Conservation (phyloP, 2,113 vertebrate genomes). For the Hylia prasina region DNA sequence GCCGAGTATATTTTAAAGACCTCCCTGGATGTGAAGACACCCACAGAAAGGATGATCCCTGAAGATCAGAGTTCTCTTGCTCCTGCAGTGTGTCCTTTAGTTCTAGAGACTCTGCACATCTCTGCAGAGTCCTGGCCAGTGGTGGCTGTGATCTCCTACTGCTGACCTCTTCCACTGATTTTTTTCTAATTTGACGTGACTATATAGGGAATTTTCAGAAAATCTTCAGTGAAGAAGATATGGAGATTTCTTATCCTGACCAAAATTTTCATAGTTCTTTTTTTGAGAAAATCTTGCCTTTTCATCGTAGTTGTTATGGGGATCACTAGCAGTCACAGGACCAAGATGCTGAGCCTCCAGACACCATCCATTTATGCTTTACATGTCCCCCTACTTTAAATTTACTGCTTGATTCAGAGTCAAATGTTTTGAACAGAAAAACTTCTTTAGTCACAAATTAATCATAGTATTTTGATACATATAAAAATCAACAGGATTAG, state of each 20-base stretch:
- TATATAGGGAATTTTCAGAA: background rate
- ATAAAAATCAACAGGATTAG: background rate
- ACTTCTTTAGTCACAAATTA: background rate
- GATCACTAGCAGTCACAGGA: background rate
- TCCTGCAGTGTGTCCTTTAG: accelerated
- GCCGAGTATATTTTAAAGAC: background rate
- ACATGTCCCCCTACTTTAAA: background rate
- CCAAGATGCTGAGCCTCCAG: background rate
- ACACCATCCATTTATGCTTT: background rate
- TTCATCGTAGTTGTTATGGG: background rate
- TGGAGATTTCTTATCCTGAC: background rate
- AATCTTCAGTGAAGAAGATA: background rate
- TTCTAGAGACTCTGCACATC: background rate
- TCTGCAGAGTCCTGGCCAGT: background rate
- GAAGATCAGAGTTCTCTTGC: background rate
- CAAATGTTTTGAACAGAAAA: background rate
- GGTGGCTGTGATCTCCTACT: background rate
- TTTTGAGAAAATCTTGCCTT: background rate
- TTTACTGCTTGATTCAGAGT: background rate
- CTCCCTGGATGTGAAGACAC: background rate
- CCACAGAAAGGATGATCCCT: background rate
- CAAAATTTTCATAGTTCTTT: background rate
- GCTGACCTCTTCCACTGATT: background rate
- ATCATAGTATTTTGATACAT: background rate
- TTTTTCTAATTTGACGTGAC: background rate